Evolutionary conservation across 2,113 vertebrate species (phyloP).

Genomic region (Casuarius casuarius): DNA sequence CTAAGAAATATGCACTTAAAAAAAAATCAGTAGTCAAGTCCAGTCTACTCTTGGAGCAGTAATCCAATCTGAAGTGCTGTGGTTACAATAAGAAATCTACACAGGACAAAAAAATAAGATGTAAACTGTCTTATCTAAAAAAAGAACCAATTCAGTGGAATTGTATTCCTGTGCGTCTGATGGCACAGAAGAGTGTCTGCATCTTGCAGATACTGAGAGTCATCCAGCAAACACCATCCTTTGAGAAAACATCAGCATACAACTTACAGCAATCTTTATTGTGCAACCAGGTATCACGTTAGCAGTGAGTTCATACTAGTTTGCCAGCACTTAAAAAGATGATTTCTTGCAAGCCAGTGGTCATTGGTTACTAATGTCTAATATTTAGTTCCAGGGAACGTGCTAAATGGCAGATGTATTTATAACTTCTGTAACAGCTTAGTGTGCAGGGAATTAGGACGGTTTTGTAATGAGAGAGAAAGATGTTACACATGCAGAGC

Average conservation of each 20-base stretch:
- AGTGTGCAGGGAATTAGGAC: conserved; percentile 25
- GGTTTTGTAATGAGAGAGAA: background rate
- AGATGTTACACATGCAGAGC: background rate
- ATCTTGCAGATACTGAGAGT: background rate
- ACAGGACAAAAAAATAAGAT: background rate
- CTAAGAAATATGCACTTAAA: background rate
- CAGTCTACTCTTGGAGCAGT: background rate
- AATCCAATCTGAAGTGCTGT: background rate
- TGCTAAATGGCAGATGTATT: conserved; percentile 26
- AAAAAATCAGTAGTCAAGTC: background rate
- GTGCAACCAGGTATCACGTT: background rate
- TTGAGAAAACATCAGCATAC: background rate
- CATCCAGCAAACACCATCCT: background rate
- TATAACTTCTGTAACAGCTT: background rate
- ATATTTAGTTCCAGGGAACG: conserved; percentile 24
- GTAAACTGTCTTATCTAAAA: background rate
- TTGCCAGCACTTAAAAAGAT: conserved; percentile 16
- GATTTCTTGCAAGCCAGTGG: background rate
- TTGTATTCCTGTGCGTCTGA: background rate
- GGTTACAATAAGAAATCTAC: background rate
- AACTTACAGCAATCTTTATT: background rate
- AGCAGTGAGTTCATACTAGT: background rate
- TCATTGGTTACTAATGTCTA: background rate
- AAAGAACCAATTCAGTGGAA: background rate
- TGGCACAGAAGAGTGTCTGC: background rate